Evolutionary conservation across 2,113 vertebrate species (phyloP).

Genomic region (Pangasianodon gigas): DNA sequence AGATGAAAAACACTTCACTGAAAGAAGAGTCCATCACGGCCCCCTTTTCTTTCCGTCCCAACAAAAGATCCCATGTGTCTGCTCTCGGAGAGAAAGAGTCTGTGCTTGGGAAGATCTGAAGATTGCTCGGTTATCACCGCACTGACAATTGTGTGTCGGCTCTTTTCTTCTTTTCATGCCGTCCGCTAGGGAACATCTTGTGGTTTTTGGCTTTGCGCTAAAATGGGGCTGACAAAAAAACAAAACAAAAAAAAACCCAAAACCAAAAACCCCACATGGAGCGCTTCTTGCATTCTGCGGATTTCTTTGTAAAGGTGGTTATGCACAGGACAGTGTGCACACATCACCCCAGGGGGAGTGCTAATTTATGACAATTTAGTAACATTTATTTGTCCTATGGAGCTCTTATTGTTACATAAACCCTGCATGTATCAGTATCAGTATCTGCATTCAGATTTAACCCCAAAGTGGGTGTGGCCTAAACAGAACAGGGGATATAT

Average conservation of each 20-base stretch:
- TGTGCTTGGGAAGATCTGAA: conserved; percentile 72
- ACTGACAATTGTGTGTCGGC: conserved; percentile 64
- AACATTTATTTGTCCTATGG: neutral
- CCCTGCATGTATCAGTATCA: neutral
- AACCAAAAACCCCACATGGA: conserved; percentile 11
- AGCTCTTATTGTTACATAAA: neutral
- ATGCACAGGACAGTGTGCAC: conserved; percentile 33
- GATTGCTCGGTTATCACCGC: conserved; percentile 72
- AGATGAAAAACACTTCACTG: conserved; percentile 63
- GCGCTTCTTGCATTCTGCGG: conserved; percentile 58
- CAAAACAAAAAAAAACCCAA: neutral
- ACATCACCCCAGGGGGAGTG: neutral
- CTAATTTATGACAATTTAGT: conserved; percentile 14
- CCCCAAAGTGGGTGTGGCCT: neutral
- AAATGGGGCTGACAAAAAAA: conserved; percentile 59
- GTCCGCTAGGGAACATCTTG: conserved; percentile 66
- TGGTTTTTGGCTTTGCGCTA: conserved; percentile 66
- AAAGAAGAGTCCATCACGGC: conserved; percentile 62
- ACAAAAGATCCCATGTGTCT: conserved; percentile 64
- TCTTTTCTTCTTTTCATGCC: conserved; percentile 66
- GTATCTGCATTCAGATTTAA: neutral
- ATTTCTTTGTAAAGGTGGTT: conserved; percentile 61
- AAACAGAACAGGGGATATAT: neutral
- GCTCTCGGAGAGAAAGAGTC: conserved; percentile 60
- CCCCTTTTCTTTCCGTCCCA: conserved; percentile 47